phyloP scores from a whole-genome alignment of 2,888 invertebrate genomes.

The Idaea biselata region DNA sequence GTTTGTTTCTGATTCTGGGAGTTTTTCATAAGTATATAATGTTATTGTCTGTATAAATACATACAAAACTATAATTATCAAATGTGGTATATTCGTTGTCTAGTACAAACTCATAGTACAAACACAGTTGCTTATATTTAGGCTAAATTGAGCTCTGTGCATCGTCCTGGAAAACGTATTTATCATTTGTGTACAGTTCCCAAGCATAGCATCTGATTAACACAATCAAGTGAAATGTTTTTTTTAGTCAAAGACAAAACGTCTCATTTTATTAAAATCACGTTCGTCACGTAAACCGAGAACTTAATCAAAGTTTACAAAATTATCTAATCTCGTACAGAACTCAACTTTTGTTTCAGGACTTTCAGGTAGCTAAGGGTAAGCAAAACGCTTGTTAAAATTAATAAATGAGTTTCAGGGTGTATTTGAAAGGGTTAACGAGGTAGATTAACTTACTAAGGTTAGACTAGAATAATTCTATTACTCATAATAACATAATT shows the following conservation, averaged over 20 bases:
- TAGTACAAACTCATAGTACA: too few relatives aligned
- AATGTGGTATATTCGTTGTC: too few relatives aligned
- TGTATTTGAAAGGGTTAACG: constrained; percentile 13
- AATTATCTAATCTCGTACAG: constrained; percentile 5
- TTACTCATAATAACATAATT: neutral
- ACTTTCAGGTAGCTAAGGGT: constrained; percentile 12
- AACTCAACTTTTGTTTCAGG: constrained; percentile 16
- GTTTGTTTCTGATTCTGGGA: too few relatives aligned
- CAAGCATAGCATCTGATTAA: too few relatives aligned
- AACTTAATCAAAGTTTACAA: constrained; percentile 7
- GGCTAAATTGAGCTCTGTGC: too few relatives aligned
- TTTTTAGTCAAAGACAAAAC: neutral
- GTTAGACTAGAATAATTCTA: constrained; percentile 10
- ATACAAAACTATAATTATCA: too few relatives aligned
- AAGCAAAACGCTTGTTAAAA: constrained; percentile 12
- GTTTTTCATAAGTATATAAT: too few relatives aligned
- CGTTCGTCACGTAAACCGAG: neutral
- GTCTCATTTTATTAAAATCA: neutral
- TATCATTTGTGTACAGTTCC: too few relatives aligned
- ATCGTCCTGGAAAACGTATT: too few relatives aligned
- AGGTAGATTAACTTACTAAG: constrained; percentile 15
- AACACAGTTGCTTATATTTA: too few relatives aligned
- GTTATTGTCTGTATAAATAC: too few relatives aligned
- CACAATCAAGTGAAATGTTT: neutral
- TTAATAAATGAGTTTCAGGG: constrained; percentile 10